phyloP scores from a whole-genome alignment of 2,797 vertebrate genomes.

The Gallinago solitaria region DNA sequence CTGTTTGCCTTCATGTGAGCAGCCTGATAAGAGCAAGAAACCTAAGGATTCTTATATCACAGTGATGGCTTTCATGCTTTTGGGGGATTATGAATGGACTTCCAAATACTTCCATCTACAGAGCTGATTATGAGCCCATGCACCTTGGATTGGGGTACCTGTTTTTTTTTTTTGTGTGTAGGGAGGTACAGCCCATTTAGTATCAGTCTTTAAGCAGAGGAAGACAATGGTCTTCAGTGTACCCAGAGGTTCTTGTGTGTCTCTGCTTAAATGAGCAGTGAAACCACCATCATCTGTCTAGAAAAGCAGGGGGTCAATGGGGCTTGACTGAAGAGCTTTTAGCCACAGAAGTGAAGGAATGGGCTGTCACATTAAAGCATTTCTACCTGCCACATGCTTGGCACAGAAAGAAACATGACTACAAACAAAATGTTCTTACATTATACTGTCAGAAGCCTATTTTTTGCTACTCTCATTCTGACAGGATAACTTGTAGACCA shows the following conservation, averaged over 20 bases:
- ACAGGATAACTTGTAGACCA: constrained; percentile 64
- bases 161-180: not conserved
- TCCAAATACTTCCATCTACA: not conserved
- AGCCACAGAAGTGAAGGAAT: constrained; percentile 36
- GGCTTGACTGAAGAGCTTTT: constrained; percentile 22
- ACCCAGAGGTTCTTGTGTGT: not conserved
- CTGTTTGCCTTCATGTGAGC: not conserved
- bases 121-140: not conserved
- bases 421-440: constrained; percentile 59
- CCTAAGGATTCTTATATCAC: not conserved
- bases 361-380: constrained; percentile 54
- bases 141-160: not conserved
- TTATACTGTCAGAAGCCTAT: constrained; percentile 61
- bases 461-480: constrained; percentile 52
- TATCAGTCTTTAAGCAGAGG: not conserved
- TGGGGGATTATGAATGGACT: not conserved
- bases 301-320: not conserved
- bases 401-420: constrained; percentile 60
- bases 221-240: not conserved
- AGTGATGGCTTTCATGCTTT: not conserved
- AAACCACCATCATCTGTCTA: not conserved
- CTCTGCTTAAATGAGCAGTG: not conserved
- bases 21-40: not conserved
- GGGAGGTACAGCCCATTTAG: not conserved
- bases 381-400: constrained; percentile 33